Conservation (phyloP, 2,113 vertebrate genomes). For the Eulemur macaco region DNA sequence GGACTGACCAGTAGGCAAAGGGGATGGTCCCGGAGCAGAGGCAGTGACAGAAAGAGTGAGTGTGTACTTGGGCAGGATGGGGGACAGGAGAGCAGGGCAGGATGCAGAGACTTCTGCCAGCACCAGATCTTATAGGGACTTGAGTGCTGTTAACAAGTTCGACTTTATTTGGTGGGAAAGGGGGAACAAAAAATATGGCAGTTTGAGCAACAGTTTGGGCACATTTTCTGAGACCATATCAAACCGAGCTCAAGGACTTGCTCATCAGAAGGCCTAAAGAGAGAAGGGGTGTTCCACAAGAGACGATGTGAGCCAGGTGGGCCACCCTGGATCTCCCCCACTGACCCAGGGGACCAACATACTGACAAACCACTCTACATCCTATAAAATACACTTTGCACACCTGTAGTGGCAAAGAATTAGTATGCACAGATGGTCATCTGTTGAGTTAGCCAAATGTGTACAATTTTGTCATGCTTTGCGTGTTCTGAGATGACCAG, state of each 20-base stretch:
- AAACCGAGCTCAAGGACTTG: not conserved
- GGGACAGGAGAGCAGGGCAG: not conserved
- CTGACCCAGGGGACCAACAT: not conserved
- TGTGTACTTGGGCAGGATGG: rapidly evolving
- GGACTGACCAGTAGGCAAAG: not conserved
- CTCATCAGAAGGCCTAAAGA: not conserved
- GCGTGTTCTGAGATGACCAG: not conserved
- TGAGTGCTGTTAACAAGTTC: not conserved
- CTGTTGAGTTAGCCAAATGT: not conserved
- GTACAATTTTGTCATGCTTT: not conserved
- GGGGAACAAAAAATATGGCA: not conserved
- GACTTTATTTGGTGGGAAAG: not conserved
- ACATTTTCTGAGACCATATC: not conserved
- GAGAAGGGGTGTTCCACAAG: not conserved
- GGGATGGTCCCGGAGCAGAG: not conserved
- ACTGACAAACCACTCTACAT: not conserved
- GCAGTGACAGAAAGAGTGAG: not conserved
- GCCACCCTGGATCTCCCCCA: not conserved
- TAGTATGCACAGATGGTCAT: not conserved
- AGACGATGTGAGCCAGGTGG: not conserved
- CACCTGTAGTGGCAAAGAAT: not conserved
- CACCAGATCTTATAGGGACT: not conserved
- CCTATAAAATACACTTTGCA: not conserved
- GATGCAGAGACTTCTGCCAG: not conserved
- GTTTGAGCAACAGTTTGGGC: not conserved